phyloP scores from a whole-genome alignment of 1,140 invertebrate genomes.

The Polypedilum pembai region DNA sequence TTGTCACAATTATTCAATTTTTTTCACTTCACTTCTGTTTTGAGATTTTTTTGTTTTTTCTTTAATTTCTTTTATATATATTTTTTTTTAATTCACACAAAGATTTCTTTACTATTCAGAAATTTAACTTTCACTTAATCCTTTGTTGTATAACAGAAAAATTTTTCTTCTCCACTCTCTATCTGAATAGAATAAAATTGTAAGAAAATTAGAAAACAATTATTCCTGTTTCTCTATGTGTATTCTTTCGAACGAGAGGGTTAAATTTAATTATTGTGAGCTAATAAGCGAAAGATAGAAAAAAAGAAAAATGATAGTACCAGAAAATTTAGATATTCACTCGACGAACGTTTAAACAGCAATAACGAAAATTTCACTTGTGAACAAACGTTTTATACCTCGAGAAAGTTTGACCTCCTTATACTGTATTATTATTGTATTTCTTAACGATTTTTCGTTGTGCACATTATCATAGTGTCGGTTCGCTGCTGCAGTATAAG shows the following conservation, averaged over 20 bases:
- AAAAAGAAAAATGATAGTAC: not conserved
- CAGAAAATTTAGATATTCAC: constrained; percentile 1
- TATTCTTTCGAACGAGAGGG: not conserved
- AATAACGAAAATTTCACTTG: constrained; percentile 15
- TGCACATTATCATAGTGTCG: not conserved
- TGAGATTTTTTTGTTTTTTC: not conserved
- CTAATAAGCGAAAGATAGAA: not conserved
- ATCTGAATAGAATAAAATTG: no score
- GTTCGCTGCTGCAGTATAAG: no score
- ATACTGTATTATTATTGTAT: constrained; percentile 16
- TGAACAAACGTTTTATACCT: not conserved
- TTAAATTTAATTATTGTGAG: not conserved
- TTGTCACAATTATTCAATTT: not conserved
- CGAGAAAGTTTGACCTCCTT: constrained; percentile 27
- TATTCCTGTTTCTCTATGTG: no score
- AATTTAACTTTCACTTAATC: constrained; percentile 13
- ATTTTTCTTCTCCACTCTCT: not conserved
- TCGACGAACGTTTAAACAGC: not conserved
- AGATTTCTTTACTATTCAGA: constrained; percentile 6
- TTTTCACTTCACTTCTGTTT: not conserved
- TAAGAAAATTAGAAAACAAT: no score
- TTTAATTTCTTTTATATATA: constrained; percentile 5
- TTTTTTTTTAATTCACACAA: not conserved
- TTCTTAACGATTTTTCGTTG: constrained; percentile 24
- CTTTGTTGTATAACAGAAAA: not conserved